Evolutionary conservation across 1,140 invertebrate genomes (phyloP).

Genomic region (Saccostrea echinata): DNA sequence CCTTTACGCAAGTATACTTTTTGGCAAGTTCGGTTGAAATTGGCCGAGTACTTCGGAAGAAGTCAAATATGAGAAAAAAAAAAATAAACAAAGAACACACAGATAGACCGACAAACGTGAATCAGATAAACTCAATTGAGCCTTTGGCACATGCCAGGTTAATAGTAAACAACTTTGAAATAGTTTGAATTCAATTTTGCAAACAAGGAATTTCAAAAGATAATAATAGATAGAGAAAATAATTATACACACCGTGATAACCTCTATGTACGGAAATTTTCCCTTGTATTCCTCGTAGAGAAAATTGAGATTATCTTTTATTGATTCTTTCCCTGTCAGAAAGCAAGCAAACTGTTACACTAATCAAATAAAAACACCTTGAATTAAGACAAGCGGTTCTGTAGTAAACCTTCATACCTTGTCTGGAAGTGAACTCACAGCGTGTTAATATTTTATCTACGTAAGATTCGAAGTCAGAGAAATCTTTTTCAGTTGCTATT

Average conservation of each 20-base stretch:
- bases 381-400: too few species aligned
- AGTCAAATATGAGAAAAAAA: too few species aligned
- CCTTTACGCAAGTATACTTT: too few species aligned
- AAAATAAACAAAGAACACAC: too few species aligned
- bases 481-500: slow-evolving; percentile 49
- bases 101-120: too few species aligned
- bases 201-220: too few species aligned
- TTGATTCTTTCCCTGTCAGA: slow-evolving; percentile 16
- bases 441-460: slow-evolving; percentile 42
- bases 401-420: not conserved
- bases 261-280: not conserved
- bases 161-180: too few species aligned
- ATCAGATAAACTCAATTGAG: too few species aligned
- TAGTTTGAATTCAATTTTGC: too few species aligned
- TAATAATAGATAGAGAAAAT: not conserved
- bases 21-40: too few species aligned
- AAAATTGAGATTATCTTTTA: not conserved
- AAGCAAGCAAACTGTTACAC: not conserved
- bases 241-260: slow-evolving; percentile 14
- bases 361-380: not conserved
- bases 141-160: too few species aligned
- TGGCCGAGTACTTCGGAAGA: too few species aligned
- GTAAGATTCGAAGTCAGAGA: slow-evolving; percentile 45
- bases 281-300: not conserved
- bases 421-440: not conserved